Evolutionary conservation across 2,113 vertebrate genomes (phyloP), one percentile per base, ranked within the genome.

Genomic region (Macaca fascicularis): DNA sequence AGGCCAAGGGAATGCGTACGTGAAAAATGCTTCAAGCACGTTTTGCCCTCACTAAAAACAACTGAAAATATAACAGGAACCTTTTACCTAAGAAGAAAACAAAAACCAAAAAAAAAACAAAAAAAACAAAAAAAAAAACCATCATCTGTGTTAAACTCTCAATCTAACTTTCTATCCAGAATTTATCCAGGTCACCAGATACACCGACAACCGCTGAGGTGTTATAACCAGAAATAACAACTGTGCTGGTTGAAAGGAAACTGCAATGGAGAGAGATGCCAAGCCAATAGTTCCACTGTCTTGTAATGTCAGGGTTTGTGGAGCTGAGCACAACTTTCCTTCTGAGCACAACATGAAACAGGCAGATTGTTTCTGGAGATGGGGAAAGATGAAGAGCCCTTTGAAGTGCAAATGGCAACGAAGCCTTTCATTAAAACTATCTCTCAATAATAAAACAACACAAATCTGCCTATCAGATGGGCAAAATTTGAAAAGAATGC

Each of bases 381-480:
- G 74, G 38, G 64, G 86, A 52, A 87, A 94, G 90, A 97, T 93
- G 55, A 95, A 95, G 87, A 40, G n/a, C 32, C 0, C 92, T 97
- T 86, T 93, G 43, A 95, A 87, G 92, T 93, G 19, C 35, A 94
- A 95, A 89, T 32, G 48, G 69, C n/a, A 93, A 91, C 22, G 35
- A 88, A 89, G 75, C 38, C 87, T 97, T 81, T 92, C 75, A 97
- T 97, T 97, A 97, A 97, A 95, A 89, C 1, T 45, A 93, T 64
- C 80, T 75, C 95, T 89, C 92, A 83, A 95, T 81, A 86, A 30
- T 75, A 94, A 90, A 96, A 85, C 40, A 92, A 87, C 92, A 95
- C 88, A 95, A 97, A 69, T 78, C 59, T 90, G 70, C 48, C 76
- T 89, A 95, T 86, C 92, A 94, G 90, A 95, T 52, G 94, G 93